Evolutionary conservation across 2,113 vertebrate species (phyloP), one percentile per base, ranked within the genome.

Genomic region (Morone chrysops): DNA sequence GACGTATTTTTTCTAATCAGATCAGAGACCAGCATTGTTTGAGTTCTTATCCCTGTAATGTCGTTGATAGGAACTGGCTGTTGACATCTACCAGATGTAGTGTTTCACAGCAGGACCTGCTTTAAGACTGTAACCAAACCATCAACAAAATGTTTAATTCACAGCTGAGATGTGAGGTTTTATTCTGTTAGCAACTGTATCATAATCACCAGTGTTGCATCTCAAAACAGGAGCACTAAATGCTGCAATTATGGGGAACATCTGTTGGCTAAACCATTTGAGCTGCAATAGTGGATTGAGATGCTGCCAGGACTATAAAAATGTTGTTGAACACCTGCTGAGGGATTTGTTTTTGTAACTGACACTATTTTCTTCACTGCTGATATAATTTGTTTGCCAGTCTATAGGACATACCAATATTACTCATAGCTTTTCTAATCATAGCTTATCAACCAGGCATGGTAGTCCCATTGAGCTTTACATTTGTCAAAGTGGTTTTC

Each of bases 241-340:
- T 68, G 66, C 82, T 47, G 66, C 81, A 77, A 93, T 92, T 86
- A 93, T 82, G 70, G 77, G 13, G 63, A 89, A 90, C 90, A 93
- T 91, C 91, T 93, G 92, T 84, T 53, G 43, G 68, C 75, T 56
- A 53, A 85, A 85, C 63, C 59, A 74, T 90, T 85, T 78, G 70
- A 84, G 70, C 41, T 75, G 63, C 50, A 56, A 54, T 36, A 80
- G 54, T 12, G 14, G 71, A 70, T 70, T 82, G 45, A 74, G 69
- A 76, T 18, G 71, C 60, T 84, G 83, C 86, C 81, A 82, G 65
- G 70, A n/a, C 75, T 74, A 36, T 90, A 87, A 85, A 88, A 89
- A 50, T 68, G 60, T 71, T 77, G 87, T 82, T 67, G 66, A 88
- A 84, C 88, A 84, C 60, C 83, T 81, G 79, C 81, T 72, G 68